Percentiles rank a stretch among this genome's conserved stretches.
These are phyloP conservation scores for Amphimedon queenslandica DNA, from an alignment of 37 sponge, comb jelly and placozoan genomes.

Conservation along the genomic window DNA sequence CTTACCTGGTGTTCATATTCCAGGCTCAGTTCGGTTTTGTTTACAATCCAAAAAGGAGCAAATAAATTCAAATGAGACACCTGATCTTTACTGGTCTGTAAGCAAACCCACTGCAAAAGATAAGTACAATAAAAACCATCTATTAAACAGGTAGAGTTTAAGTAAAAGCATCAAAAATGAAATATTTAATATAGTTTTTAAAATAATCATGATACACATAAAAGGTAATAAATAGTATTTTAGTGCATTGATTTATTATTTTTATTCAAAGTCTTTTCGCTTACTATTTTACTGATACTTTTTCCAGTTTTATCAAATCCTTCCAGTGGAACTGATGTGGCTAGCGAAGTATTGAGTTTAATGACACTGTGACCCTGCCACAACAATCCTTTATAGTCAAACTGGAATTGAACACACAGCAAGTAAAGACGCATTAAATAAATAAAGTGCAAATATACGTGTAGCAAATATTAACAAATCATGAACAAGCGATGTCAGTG, in stretches of 20 bases:
- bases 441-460: no score
- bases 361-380: background rate
- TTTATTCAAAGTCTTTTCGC: no score
- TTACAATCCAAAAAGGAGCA: constrained; percentile 13
- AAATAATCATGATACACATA: background rate
- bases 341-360: background rate
- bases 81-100: background rate
- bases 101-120: constrained; percentile 10
- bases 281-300: constrained; percentile 1
- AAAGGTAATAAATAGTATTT: no score
- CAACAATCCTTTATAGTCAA: background rate
- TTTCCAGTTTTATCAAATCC: constrained; percentile 6
- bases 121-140: background rate
- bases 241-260: no score
- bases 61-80: background rate
- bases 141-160: no score
- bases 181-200: background rate
- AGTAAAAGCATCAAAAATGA: no score
- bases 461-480: no score
- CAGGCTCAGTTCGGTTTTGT: constrained; percentile 9
- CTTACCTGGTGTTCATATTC: constrained; percentile 12
- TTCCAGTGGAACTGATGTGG: background rate
- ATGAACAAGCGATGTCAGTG: no score
- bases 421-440: no score
- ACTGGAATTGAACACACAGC: no score